phyloP scores from a whole-genome alignment of 2,797 vertebrate species.

The Craterocephalus amniculus region DNA sequence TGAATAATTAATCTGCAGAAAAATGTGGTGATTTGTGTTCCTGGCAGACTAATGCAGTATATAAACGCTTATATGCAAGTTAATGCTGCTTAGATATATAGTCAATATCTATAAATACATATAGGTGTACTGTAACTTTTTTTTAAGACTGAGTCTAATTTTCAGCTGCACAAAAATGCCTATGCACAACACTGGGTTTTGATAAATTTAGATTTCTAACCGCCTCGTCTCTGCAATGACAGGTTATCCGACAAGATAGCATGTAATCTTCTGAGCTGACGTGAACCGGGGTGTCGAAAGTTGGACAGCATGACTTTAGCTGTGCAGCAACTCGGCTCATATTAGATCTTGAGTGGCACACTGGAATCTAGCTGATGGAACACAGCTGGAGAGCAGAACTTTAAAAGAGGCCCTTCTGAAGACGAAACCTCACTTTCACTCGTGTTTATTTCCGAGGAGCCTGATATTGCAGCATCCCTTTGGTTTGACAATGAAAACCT shows the following conservation, averaged over 20 bases:
- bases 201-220: conserved; percentile 51
- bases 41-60: conserved; percentile 51
- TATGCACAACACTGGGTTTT: conserved; percentile 17
- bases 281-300: conserved; percentile 53
- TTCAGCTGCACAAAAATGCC: conserved; percentile 10
- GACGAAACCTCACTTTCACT: conserved; percentile 4
- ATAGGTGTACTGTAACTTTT: conserved; percentile 15
- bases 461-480: conserved; percentile 35
- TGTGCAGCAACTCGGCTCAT: conserved; percentile 50
- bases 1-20: conserved; percentile 76
- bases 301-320: conserved; percentile 46
- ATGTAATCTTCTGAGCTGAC: conserved; percentile 54
- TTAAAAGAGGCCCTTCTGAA: conserved; percentile 1
- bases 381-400: conserved; percentile 37
- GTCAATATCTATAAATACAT: conserved; percentile 4
- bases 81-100: neutral
- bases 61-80: conserved; percentile 12
- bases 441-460: conserved; percentile 50
- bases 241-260: conserved; percentile 59
- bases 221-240: conserved; percentile 53
- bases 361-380: conserved; percentile 22
- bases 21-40: conserved; percentile 68
- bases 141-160: conserved; percentile 13
- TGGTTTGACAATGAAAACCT: conserved; percentile 46
- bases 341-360: conserved; percentile 44